Conservation (phyloP, 2,797 vertebrate species). For the Pipistrellus kuhlii region DNA sequence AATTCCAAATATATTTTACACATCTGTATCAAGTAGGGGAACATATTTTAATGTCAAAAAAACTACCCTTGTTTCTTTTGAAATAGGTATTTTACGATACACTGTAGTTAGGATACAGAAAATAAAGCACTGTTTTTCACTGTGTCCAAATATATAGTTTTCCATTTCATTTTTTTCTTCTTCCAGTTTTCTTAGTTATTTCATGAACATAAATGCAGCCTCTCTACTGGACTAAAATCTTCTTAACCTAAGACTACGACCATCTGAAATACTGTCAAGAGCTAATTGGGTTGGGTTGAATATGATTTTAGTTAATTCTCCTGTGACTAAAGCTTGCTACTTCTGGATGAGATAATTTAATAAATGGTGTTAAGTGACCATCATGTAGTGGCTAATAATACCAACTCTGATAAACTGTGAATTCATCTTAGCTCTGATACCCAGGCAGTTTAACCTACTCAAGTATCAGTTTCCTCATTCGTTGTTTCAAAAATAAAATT, state of each 20-base stretch:
- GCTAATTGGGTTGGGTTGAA: not conserved
- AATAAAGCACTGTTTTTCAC: not conserved
- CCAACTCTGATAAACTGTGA: not conserved
- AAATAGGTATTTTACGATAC: not conserved
- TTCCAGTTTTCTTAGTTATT: slow-evolving; percentile 26
- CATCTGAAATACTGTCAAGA: not conserved
- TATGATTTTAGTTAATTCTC: not conserved
- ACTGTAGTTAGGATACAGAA: not conserved
- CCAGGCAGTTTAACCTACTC: not conserved
- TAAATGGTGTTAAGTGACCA: not conserved
- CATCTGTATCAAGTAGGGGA: not conserved
- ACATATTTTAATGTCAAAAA: slow-evolving; percentile 21
- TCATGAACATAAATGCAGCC: slow-evolving; percentile 32
- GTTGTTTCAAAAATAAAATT: slow-evolving; percentile 47
- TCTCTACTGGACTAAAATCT: not conserved
- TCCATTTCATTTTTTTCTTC: not conserved
- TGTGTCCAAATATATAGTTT: slow-evolving; percentile 13
- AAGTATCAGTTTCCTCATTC: not conserved
- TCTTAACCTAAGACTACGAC: not conserved
- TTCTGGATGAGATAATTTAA: not conserved
- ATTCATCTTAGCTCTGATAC: not conserved
- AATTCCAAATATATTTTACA: not conserved
- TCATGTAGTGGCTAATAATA: not conserved
- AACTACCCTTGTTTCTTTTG: not conserved
- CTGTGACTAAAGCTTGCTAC: not conserved